A percentile compares a stretch with the other conserved stretches of the same genome.
Evolutionary conservation across 1,140 invertebrate species (phyloP).

Genomic region (Coelopa frigida): DNA sequence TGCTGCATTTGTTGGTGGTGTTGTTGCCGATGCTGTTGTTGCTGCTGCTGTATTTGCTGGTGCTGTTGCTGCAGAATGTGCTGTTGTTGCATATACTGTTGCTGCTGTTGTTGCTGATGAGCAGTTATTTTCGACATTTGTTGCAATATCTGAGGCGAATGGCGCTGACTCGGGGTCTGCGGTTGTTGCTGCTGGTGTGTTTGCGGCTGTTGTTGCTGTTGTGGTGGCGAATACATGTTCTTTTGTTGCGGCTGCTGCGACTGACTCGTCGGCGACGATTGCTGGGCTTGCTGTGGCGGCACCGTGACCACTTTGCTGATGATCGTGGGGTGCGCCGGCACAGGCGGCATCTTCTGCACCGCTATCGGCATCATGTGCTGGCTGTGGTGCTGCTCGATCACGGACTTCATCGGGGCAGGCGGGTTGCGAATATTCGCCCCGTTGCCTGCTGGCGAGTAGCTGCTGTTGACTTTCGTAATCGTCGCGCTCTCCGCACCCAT

Average conservation of each 20-base stretch:
- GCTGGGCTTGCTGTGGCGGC: slow-evolving; percentile 35
- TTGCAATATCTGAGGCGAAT: slow-evolving; percentile 12
- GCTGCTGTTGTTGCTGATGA: slow-evolving; percentile 19
- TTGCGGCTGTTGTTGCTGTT: not conserved
- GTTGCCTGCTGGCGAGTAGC: not conserved
- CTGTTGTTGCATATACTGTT: slow-evolving; percentile 26
- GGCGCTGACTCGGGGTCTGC: slow-evolving; percentile 17
- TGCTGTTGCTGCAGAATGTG: slow-evolving; percentile 30
- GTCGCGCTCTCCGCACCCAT: too few relatives aligned
- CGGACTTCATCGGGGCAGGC: slow-evolving; percentile 15
- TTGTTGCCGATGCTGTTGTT: slow-evolving; percentile 19
- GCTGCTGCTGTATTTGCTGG: slow-evolving; percentile 25
- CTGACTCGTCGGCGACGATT: slow-evolving; percentile 24
- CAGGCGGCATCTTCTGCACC: slow-evolving; percentile 31
- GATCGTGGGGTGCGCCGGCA: slow-evolving; percentile 36
- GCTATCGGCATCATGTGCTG: slow-evolving; percentile 24
- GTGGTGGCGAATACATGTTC: too few relatives aligned
- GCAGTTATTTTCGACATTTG: slow-evolving; percentile 7
- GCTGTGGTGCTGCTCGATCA: slow-evolving; percentile 26
- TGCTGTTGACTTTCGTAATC: too few relatives aligned
- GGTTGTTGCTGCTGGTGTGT: slow-evolving; percentile 16
- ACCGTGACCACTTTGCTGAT: slow-evolving; percentile 40
- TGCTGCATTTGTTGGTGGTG: slow-evolving; percentile 16
- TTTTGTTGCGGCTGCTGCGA: not conserved
- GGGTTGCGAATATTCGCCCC: not conserved